Percentiles rank a stretch among this genome's conserved stretches.
phyloP scores from a whole-genome alignment of 2,888 invertebrate genomes.

The Dusona sp. region DNA sequence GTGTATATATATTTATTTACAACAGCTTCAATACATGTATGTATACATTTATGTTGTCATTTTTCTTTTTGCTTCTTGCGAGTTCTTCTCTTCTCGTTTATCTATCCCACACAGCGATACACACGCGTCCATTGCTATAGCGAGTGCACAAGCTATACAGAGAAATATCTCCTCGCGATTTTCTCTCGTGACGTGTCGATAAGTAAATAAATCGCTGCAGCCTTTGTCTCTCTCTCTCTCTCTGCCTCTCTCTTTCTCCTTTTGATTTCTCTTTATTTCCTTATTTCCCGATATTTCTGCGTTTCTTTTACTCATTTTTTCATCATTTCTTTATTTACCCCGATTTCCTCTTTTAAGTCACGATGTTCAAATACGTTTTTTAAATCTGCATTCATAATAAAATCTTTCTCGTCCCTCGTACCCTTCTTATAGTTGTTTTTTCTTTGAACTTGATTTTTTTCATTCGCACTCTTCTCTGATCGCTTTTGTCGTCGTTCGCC shows the following conservation, averaged over 20 bases:
- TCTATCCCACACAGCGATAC: slow-evolving; percentile 33
- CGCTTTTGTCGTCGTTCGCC: not conserved
- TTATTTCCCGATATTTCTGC: not conserved
- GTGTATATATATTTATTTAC: not conserved
- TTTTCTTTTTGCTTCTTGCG: slow-evolving; percentile 29
- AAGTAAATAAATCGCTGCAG: slow-evolving; percentile 65
- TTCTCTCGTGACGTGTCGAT: slow-evolving; percentile 62
- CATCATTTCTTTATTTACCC: not conserved
- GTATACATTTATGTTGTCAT: slow-evolving; percentile 9
- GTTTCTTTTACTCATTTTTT: not conserved
- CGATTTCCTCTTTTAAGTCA: not conserved
- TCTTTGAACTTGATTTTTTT: not conserved
- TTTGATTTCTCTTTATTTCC: slow-evolving; percentile 10
- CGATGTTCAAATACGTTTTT: not conserved
- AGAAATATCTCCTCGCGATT: slow-evolving; percentile 59
- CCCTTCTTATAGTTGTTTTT: not conserved
- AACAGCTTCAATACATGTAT: not conserved
- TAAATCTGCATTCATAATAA: not conserved
- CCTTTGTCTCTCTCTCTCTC: slow-evolving; percentile 11
- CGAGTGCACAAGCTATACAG: not conserved
- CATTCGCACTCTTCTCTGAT: not conserved
- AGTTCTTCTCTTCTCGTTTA: slow-evolving; percentile 46
- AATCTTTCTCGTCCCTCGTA: not conserved
- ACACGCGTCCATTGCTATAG: not conserved
- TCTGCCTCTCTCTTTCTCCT: slow-evolving; percentile 7